These are phyloP conservation scores for Labroides dimidiatus DNA, from an alignment of 2,797 vertebrate species.

Conservation along the genomic window DNA sequence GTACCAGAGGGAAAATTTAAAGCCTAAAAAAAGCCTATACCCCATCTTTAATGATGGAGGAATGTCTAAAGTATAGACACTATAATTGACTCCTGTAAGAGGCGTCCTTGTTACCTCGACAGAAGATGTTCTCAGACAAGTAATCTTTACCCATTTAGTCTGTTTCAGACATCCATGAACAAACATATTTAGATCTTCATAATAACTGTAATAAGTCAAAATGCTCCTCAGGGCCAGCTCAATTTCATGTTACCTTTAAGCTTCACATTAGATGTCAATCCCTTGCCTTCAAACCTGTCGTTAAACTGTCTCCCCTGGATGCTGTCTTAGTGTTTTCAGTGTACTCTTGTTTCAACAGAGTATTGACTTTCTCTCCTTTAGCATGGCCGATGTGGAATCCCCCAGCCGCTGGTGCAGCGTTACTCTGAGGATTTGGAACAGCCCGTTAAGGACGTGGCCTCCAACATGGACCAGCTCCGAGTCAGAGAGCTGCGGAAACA, in stretches of 20 bases:
- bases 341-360: neutral
- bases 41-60: no score
- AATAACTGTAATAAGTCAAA: conserved; percentile 1
- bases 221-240: neutral
- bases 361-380: conserved; percentile 61
- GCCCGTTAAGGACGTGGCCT: conserved; percentile 89
- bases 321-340: neutral
- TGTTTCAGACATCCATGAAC: conserved; percentile 7
- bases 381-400: conserved; percentile 97
- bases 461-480: conserved; percentile 92
- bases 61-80: no score
- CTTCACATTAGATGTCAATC: neutral
- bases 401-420: conserved; percentile 92
- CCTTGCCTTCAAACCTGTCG: neutral
- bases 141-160: conserved; percentile 11
- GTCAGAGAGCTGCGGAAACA: conserved; percentile 95
- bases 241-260: neutral
- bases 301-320: neutral
- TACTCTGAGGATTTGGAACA: conserved; percentile 94
- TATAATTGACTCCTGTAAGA: neutral
- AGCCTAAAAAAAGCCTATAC: no score
- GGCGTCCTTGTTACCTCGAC: neutral
- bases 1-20: no score
- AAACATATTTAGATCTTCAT: conserved; percentile 5
- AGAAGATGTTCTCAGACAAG: conserved; percentile 4